Conservation (phyloP, 1,140 invertebrate species). For the Trichonephila clavipes region DNA sequence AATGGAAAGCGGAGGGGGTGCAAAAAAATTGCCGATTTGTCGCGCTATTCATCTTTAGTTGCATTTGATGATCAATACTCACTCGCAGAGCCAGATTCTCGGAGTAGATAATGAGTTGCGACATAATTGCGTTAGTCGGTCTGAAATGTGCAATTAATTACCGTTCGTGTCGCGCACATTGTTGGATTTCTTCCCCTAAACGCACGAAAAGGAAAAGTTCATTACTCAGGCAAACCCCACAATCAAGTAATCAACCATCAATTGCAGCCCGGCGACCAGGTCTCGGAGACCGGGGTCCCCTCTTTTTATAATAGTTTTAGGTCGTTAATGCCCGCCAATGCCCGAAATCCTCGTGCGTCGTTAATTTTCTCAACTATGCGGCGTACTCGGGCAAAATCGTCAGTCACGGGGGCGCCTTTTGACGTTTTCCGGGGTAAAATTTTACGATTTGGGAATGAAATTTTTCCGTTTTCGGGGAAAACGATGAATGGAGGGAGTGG, state of each 20-base stretch:
- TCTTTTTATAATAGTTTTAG: slow-evolving; percentile 71
- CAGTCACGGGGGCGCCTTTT: slow-evolving; percentile 61
- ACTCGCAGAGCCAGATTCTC: slow-evolving; percentile 64
- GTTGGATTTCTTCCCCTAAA: slow-evolving; percentile 75
- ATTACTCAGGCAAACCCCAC: slow-evolving; percentile 75
- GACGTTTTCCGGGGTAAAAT: slow-evolving; percentile 67
- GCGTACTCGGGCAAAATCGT: slow-evolving; percentile 55
- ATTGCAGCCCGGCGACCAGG: slow-evolving; percentile 50
- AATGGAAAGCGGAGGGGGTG: slow-evolving; percentile 36
- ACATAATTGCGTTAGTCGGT: slow-evolving; percentile 77
- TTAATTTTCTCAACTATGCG: slow-evolving; percentile 75
- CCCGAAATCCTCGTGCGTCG: slow-evolving; percentile 45
- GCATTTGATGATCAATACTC: slow-evolving; percentile 74
- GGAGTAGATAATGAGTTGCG: slow-evolving; percentile 75
- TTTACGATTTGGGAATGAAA: slow-evolving; percentile 56
- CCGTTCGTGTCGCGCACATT: slow-evolving; percentile 73
- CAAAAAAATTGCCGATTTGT: slow-evolving; percentile 67
- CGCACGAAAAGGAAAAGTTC: slow-evolving; percentile 76
- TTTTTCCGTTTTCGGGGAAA: slow-evolving; percentile 31
- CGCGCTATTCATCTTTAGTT: slow-evolving; percentile 76
- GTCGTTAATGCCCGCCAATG: slow-evolving; percentile 62
- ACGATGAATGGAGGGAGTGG: not conserved
- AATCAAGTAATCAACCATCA: slow-evolving; percentile 77
- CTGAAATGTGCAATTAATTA: slow-evolving; percentile 77
- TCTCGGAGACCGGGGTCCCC: slow-evolving; percentile 1